Base-by-base conservation (phyloP, 2,797 vertebrate species). In the Rhinatrema bivittatum region DNA sequence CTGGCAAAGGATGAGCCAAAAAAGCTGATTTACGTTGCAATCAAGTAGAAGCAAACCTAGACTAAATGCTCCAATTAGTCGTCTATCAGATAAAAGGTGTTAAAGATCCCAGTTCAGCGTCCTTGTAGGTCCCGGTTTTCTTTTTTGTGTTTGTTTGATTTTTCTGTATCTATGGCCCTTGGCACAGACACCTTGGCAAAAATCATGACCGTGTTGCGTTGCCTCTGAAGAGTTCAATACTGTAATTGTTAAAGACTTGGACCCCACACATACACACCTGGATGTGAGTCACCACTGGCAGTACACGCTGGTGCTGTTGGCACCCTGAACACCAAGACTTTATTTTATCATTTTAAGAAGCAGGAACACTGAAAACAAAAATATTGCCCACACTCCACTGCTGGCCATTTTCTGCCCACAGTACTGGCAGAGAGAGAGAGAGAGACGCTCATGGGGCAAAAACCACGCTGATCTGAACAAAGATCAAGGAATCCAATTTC, bases 401-500 rank as follows among this genome's bases (percentile, higher is more conserved):
- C 36, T 19, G 25, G 35, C 35, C n/a, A 16, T 1, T 7, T 34
- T 13, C 6, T 20, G 56, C 27, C 12, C 14, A 39, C 0, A 15
- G 35, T 25, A 39, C 32, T 31, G 33, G 50, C 33, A 31, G 51
- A 47, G n/a, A n/a, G n/a, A n/a, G n/a, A n/a, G n/a, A n/a, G n/a
- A n/a, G n/a, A n/a, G 33, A 39, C 47, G 32, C 22, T 24, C 27
- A 22, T 36, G 39, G 44, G 41, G 35, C 24, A 25, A 36, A 2
- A 2, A 36, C 11, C 40, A 23, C 39, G 32, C 42, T 31, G 30
- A 39, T 46, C 18, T 67, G 58, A 44, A 46, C 29, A 30, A n/a
- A 0, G 11, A 50, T 67, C 68, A 61, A 63, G 55, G 46, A 51
- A 39, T 3, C 4, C n/a, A 62, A 34, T 60, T 39, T 61, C 50